Evolutionary conservation across 2,113 vertebrate species (phyloP).

Genomic region (Lontra canadensis): DNA sequence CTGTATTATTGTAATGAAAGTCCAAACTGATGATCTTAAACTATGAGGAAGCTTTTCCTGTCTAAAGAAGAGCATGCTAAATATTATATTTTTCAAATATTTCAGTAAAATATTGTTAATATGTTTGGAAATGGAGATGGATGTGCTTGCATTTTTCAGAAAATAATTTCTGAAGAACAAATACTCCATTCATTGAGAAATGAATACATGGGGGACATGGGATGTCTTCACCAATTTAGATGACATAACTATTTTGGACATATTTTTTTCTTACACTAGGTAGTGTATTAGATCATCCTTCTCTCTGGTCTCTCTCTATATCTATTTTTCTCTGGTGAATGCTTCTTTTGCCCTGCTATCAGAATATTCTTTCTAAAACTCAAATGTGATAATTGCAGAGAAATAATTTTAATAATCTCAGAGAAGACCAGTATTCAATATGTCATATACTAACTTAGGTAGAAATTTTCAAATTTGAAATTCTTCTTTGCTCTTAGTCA

Average conservation of each 20-base stretch:
- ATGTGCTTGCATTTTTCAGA: not conserved
- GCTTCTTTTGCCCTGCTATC: not conserved
- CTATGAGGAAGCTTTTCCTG: not conserved
- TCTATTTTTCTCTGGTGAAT: not conserved
- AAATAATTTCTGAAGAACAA: not conserved
- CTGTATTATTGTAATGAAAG: not conserved
- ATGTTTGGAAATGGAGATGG: not conserved
- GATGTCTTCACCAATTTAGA: not conserved
- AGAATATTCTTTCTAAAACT: not conserved
- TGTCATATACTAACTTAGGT: not conserved
- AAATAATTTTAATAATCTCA: not conserved
- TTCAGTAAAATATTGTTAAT: not conserved
- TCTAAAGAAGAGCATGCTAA: not conserved
- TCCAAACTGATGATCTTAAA: not conserved
- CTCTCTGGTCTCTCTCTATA: not conserved
- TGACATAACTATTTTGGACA: not conserved
- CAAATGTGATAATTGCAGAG: not conserved
- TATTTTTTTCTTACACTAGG: not conserved
- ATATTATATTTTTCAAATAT: not conserved
- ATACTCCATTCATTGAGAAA: not conserved
- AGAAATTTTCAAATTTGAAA: not conserved
- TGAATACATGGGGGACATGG: not conserved
- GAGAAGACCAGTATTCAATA: not conserved
- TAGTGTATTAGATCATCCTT: not conserved
- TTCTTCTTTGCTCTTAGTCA: not conserved